Evolutionary conservation across 2,888 invertebrate genomes (phyloP).

Genomic region (Trissolcus brochymenae): DNA sequence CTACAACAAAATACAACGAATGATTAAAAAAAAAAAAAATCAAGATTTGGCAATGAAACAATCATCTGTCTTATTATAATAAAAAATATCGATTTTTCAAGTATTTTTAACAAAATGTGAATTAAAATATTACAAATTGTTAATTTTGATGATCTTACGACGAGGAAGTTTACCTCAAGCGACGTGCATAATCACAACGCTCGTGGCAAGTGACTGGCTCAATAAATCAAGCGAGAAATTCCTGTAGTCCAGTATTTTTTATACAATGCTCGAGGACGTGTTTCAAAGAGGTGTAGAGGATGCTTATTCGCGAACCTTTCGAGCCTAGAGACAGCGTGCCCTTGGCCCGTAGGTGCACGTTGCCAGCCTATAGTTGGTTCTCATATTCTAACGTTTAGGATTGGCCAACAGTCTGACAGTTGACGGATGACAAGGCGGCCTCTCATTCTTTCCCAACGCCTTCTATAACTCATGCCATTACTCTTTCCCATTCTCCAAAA

Average conservation of each 20-base stretch:
- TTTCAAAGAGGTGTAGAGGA: conserved; percentile 48
- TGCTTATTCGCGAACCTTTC: conserved; percentile 46
- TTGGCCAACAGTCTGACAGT: conserved; percentile 75
- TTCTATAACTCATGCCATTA: conserved; percentile 69
- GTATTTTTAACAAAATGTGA: no score
- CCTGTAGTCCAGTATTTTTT: conserved; percentile 48
- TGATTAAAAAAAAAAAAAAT: no score
- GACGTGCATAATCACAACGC: conserved; percentile 50
- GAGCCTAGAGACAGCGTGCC: conserved; percentile 64
- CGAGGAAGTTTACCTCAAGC: conserved; percentile 38
- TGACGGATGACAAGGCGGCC: conserved; percentile 76
- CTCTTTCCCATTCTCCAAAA: conserved; percentile 55
- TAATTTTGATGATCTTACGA: conserved; percentile 45
- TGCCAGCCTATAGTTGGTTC: conserved; percentile 54
- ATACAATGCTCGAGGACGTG: conserved; percentile 49
- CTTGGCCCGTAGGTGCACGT: conserved; percentile 70
- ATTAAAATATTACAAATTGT: background rate
- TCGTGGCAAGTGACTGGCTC: conserved; percentile 54
- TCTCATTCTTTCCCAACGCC: conserved; percentile 69
- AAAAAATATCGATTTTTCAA: no score
- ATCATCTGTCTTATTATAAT: no score
- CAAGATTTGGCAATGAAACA: no score
- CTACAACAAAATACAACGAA: no score
- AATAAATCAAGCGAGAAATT: conserved; percentile 62
- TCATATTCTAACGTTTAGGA: conserved; percentile 69